These are phyloP conservation scores for Trichosurus vulpecula DNA, from an alignment of 2,797 vertebrate species.

Conservation along the genomic window DNA sequence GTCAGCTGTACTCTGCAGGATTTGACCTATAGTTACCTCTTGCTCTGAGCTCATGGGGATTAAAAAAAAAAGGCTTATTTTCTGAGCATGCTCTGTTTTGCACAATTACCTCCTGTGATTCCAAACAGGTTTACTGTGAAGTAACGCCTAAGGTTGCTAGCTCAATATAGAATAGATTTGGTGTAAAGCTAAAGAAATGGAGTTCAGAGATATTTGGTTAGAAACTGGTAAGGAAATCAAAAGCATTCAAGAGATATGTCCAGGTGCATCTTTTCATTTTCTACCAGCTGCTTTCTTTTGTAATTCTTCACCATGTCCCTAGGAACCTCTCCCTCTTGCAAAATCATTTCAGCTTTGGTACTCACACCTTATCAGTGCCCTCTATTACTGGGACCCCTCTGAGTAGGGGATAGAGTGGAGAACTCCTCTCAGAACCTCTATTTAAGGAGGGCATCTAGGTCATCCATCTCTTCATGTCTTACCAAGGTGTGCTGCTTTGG, in stretches of 20 bases:
- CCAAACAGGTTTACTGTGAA: conserved; percentile 77
- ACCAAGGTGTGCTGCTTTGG: not conserved
- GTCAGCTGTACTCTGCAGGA: conserved; percentile 68
- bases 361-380: not conserved
- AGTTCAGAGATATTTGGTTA: not conserved
- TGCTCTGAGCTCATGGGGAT: conserved; percentile 71
- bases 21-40: conserved; percentile 88
- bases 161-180: conserved; percentile 78
- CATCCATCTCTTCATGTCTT: not conserved
- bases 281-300: not conserved
- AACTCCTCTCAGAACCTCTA: not conserved
- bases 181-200: conserved; percentile 45
- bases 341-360: not conserved
- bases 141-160: conserved; percentile 56
- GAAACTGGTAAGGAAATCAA: not conserved
- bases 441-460: not conserved
- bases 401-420: not conserved
- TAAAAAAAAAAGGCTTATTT: conserved; percentile 59
- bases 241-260: not conserved
- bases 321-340: not conserved
- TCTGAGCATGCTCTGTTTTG: conserved; percentile 84
- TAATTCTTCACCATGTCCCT: not conserved
- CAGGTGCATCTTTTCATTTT: not conserved
- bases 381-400: not conserved
- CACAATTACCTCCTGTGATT: conserved; percentile 80